Conservation (phyloP, 2,888 invertebrate species). For the Rotaria sp. region DNA sequence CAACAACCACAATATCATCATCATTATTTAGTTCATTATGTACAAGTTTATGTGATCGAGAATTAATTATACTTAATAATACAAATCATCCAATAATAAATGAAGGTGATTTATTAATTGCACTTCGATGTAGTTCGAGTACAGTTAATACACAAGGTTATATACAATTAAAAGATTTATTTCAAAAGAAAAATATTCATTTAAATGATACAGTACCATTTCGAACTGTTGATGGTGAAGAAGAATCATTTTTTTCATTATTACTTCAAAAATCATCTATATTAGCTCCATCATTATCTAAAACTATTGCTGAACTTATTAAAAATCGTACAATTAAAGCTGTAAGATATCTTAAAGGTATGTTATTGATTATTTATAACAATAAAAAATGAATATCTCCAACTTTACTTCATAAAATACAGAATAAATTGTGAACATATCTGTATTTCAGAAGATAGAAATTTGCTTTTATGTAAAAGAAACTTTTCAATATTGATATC, state of each 20-base stretch:
- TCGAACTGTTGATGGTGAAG: neutral
- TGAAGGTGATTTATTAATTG: neutral
- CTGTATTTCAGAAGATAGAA: too few species aligned
- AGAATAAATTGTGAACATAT: too few species aligned
- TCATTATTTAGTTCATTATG: neutral
- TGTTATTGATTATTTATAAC: neutral
- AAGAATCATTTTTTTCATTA: slow-evolving; percentile 5
- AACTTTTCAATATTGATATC: too few species aligned
- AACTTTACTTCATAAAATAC: too few species aligned
- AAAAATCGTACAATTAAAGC: slow-evolving; percentile 16
- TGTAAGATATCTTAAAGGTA: neutral
- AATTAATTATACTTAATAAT: neutral
- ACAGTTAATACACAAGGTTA: slow-evolving; percentile 17
- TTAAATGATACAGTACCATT: slow-evolving; percentile 2
- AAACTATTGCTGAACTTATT: neutral
- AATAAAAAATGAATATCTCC: too few species aligned
- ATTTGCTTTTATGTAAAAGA: too few species aligned
- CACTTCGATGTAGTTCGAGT: neutral
- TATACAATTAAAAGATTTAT: neutral
- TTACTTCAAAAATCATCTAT: neutral
- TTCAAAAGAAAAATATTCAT: slow-evolving; percentile 24
- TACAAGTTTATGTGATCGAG: neutral
- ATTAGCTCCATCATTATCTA: neutral
- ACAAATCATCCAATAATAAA: neutral
- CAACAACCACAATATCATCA: neutral